A percentile compares a stretch with the other conserved stretches of the same genome.
Evolutionary conservation across 2,797 vertebrate species (phyloP).

Genomic region (Neomorphus geoffroyi): DNA sequence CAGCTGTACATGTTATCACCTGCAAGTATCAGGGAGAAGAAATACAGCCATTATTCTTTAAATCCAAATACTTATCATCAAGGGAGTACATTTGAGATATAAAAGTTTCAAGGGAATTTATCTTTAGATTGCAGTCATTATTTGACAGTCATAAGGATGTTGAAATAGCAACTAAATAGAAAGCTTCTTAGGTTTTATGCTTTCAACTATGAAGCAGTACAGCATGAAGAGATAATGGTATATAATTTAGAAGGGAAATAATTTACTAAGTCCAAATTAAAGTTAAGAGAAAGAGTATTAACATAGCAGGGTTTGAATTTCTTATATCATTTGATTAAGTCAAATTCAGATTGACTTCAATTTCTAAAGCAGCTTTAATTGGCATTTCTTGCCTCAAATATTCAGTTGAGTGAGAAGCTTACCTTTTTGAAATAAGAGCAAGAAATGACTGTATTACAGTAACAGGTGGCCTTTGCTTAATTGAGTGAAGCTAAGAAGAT

Average conservation of each 20-base stretch:
- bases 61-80: background rate
- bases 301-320: background rate
- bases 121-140: background rate
- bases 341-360: background rate
- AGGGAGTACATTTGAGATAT: background rate
- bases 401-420: background rate
- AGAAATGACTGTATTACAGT: background rate
- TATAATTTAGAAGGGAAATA: background rate
- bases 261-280: background rate
- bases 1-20: slow-evolving; percentile 99
- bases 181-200: background rate
- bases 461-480: slow-evolving; percentile 22
- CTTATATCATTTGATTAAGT: background rate
- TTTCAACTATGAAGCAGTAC: background rate
- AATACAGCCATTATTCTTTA: slow-evolving; percentile 22
- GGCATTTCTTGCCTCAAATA: background rate
- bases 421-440: slow-evolving; percentile 33
- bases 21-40: slow-evolving; percentile 64
- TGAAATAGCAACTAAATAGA: background rate
- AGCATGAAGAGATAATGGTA: background rate
- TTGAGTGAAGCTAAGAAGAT: background rate
- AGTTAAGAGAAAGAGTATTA: background rate
- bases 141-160: background rate
- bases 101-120: background rate
- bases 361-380: background rate